Evolutionary conservation across 2,113 vertebrate genomes (phyloP).

Genomic region (Odobenus rosmarus): DNA sequence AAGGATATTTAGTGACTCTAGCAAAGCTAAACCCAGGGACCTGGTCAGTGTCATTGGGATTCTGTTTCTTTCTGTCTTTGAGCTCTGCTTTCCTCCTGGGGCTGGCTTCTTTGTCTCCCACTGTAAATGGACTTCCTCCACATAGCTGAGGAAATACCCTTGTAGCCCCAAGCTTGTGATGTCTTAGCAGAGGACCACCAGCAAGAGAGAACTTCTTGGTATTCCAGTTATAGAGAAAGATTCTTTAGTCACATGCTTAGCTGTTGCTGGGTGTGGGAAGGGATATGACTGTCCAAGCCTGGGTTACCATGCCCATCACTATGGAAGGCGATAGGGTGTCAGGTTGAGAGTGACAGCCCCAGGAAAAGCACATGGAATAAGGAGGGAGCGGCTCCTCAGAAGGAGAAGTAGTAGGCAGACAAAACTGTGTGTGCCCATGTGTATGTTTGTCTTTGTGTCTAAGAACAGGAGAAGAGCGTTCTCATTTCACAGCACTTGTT

Average conservation of each 20-base stretch:
- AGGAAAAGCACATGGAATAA: not conserved
- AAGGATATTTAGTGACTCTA: not conserved
- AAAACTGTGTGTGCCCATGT: not conserved
- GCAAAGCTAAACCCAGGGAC: not conserved
- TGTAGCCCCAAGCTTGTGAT: not conserved
- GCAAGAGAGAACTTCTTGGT: not conserved
- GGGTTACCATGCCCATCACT: not conserved
- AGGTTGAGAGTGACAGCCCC: not conserved
- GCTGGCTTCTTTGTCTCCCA: no score
- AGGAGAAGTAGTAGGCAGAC: not conserved
- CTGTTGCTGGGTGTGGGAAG: not conserved
- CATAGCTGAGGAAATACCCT: not conserved
- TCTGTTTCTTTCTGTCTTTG: not conserved
- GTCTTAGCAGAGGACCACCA: not conserved
- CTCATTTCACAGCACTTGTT: not conserved
- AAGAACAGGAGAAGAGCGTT: not conserved
- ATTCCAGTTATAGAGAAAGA: not conserved
- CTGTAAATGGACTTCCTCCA: not conserved
- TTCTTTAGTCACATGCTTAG: not conserved
- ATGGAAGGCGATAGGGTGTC: not conserved
- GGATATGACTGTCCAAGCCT: not conserved
- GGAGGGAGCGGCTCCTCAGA: not conserved
- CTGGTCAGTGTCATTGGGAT: not conserved
- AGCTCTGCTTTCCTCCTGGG: not conserved
- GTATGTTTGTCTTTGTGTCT: not conserved